Conservation (phyloP, 2,797 vertebrate species). For the Gobionotothen gibberifrons region DNA sequence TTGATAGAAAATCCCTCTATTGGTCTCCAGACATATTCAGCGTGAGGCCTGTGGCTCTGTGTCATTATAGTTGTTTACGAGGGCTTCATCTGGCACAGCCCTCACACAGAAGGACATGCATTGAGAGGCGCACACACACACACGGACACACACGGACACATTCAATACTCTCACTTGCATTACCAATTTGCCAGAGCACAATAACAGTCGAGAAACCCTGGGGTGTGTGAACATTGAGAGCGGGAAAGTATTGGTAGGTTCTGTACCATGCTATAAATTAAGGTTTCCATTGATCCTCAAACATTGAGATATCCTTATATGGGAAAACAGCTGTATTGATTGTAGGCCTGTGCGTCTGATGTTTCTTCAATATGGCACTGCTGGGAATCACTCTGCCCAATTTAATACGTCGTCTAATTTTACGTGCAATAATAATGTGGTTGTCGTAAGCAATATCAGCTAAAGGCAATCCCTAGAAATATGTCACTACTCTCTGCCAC, state of each 20-base stretch:
- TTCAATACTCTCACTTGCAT: slow-evolving; percentile 26
- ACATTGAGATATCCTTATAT: slow-evolving; percentile 55
- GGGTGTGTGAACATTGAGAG: slow-evolving; percentile 21
- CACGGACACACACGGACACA: slow-evolving; percentile 13
- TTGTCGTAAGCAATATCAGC: slow-evolving; percentile 60
- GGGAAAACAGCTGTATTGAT: slow-evolving; percentile 65
- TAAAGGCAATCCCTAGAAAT: slow-evolving; percentile 51
- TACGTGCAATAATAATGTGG: slow-evolving; percentile 67
- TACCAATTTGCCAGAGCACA: slow-evolving; percentile 50
- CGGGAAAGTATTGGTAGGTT: slow-evolving; percentile 22
- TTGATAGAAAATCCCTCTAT: slow-evolving; percentile 48
- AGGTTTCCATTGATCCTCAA: slow-evolving; percentile 56
- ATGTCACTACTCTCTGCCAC: slow-evolving; percentile 32
- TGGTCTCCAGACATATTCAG: slow-evolving; percentile 44
- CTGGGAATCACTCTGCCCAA: slow-evolving; percentile 55
- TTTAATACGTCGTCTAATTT: slow-evolving; percentile 65
- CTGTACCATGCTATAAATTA: slow-evolving; percentile 53
- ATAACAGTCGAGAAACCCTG: slow-evolving; percentile 40
- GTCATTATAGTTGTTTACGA: slow-evolving; percentile 57
- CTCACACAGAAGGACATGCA: slow-evolving; percentile 37
- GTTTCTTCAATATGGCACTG: slow-evolving; percentile 58
- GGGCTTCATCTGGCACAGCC: slow-evolving; percentile 43
- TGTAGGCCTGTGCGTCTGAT: slow-evolving; percentile 42
- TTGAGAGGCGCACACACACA: slow-evolving; percentile 18
- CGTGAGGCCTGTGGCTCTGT: slow-evolving; percentile 29